phyloP scores from a whole-genome alignment of 2,888 invertebrate genomes.

The Drosophila quinaria region DNA sequence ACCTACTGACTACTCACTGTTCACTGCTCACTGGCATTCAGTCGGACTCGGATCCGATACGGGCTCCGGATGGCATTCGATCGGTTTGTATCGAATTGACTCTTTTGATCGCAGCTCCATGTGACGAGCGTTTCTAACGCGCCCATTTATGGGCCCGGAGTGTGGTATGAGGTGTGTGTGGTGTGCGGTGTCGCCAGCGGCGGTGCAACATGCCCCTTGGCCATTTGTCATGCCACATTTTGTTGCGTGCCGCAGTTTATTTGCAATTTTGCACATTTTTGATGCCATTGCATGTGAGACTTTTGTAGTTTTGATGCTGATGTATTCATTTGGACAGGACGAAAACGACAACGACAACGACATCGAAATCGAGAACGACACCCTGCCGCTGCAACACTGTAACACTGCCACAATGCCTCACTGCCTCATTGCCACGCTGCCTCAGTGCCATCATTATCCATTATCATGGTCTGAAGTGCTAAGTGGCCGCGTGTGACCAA shows the following conservation, averaged over 20 bases:
- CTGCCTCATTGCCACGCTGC: conserved; percentile 1
- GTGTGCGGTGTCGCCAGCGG: background rate
- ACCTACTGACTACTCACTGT: conserved; percentile 8
- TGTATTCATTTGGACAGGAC: conserved; percentile 51
- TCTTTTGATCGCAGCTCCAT: conserved; percentile 44
- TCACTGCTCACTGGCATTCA: background rate
- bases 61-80: conserved; percentile 5
- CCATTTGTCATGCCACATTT: conserved; percentile 50
- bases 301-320: conserved; percentile 29
- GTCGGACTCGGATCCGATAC: conserved; percentile 13
- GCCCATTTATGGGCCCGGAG: conserved; percentile 29
- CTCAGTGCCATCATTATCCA: conserved; percentile 29
- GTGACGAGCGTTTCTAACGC: conserved; percentile 60
- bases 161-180: background rate
- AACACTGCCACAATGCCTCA: background rate
- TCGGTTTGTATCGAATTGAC: conserved; percentile 17
- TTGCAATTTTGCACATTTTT: conserved; percentile 50
- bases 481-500: conserved; percentile 80
- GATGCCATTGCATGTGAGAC: conserved; percentile 20
- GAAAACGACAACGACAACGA: conserved; percentile 1
- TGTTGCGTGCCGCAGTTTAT: conserved; percentile 41
- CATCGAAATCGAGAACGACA: conserved; percentile 11
- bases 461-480: conserved; percentile 63
- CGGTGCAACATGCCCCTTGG: conserved; percentile 12
- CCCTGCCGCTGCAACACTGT: conserved; percentile 12